Evolutionary conservation across 1,140 invertebrate genomes (phyloP), one percentile per base, ranked within the genome.

Genomic region (Daktulosphaira vitifoliae): DNA sequence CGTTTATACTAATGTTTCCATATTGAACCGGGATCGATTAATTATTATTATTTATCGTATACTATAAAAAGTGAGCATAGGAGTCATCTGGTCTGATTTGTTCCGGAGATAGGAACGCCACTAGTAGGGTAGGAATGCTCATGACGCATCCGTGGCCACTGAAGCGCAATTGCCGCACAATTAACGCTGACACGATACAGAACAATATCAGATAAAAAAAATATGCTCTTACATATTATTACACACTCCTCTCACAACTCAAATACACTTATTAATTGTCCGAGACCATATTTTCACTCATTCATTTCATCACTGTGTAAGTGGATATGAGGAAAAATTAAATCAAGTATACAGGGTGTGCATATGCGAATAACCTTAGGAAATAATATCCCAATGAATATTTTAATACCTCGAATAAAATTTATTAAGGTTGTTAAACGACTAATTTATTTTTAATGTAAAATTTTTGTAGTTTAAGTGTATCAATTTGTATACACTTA

Each of bases 21-120:
- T 59, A 59, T 59, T 59, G 38, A 22, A 20, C 52, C 37, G 37
- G 52, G 29, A 59, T 59, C 54, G 54, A 59, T 59, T 59, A 59
- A 59, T 59, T 59, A 59, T 59, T 48, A 48, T 62, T 62, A 44
- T 59, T 59, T 46, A 59, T 46, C 25, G 25, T 33, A 11, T 11
- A 33, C 29, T 5, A 11, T 33, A 6, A 33, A 33, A 11, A 11
- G 39, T n/a, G 15, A 3, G 39, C 9, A 18, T 39, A 62, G 25
- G 56, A 62, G 56, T 62, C 56, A 62, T 62, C 42, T 62, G 56
- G 56, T 62, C 56, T 62, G 56, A 62, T 62, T 62, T 62, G 56
- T 62, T 62, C 56, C 56, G 56, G 42, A 62, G 56, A 62, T 62
- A 62, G 25, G 39, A 56, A 4, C 29, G 29, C 54, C 39, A 39